Base-by-base conservation (phyloP, 2,113 vertebrate species). In the Oenanthe oenanthe region DNA sequence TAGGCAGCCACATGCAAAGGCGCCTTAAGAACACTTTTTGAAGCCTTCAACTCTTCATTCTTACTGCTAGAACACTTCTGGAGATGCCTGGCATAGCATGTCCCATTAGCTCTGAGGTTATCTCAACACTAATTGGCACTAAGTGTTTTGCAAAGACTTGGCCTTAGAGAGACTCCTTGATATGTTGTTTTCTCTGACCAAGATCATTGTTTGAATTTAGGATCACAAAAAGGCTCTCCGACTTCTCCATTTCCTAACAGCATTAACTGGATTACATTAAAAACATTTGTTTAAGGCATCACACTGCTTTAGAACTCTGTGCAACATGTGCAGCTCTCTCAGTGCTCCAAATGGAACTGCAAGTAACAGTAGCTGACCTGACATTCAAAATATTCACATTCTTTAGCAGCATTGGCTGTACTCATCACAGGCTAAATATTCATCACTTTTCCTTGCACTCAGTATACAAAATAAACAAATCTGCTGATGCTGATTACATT, bases 61-160 rank as follows among this genome's bases (percentile, higher is more conserved):
- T 51, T 43, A 65, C 14, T 28, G 8, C 54, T 45, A 28, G 14
- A 84, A 51, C 83, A 76, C 16, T 26, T 54, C 13, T 20, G 32
- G 40, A 72, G 26, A 10, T 1, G 5, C 22, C 29, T 48, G n/a
- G 21, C 32, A 6, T 7, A 38, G 17, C 29, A 22, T 0, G 0
- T 65, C 56, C 24, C 38, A 7, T 32, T 42, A 43, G 45, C 12
- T 61, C 24, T 51, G 32, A 19, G 15, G 19, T 61, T 58, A 29
- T 7, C 20, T 38, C 29, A 51, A 24, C 0, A 3, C 40, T 56
- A 29, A 60, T 17, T 47, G 53, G 7, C 12, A 4, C 5, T 4
- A 43, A 73, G 40, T 16, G 14, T 68, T 86, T 76, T 51, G 40
- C 40, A 48, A 28, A 26, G 53, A 13, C 22, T 7, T 25, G 16